A percentile compares a stretch with the other conserved stretches of the same genome.
phyloP scores from a whole-genome alignment of 2,113 vertebrate genomes.

The Channa argus region DNA sequence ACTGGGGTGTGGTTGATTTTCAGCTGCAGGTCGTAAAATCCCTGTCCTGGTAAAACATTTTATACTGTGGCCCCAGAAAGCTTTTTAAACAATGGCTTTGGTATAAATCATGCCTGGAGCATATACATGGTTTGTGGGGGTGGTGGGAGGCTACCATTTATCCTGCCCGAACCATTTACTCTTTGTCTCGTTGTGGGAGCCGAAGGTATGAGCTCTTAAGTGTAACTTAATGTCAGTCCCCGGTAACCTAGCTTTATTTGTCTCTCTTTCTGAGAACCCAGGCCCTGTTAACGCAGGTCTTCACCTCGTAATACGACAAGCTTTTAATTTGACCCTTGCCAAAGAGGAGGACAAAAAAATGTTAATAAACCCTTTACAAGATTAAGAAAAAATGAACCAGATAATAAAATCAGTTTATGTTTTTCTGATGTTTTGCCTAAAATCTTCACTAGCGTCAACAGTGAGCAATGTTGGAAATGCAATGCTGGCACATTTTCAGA shows the following conservation, averaged over 20 bases:
- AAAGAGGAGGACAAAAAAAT: conserved; percentile 8
- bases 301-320: conserved; percentile 32
- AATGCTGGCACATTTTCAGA: too few relatives aligned
- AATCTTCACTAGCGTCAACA: too few relatives aligned
- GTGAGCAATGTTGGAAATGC: too few relatives aligned
- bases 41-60: conserved; percentile 80
- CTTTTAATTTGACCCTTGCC: conserved; percentile 45
- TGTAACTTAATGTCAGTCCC: conserved; percentile 46
- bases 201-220: conserved; percentile 31
- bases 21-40: conserved; percentile 76
- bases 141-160: conserved; percentile 64
- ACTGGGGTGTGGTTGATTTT: conserved; percentile 65
- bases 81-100: conserved; percentile 73
- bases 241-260: conserved; percentile 60
- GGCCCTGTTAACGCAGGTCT: conserved; percentile 50
- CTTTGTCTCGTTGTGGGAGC: conserved; percentile 57
- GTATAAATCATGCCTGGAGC: conserved; percentile 75
- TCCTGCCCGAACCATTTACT: conserved; percentile 53
- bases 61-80: conserved; percentile 68
- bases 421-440: too few relatives aligned
- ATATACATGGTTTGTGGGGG: conserved; percentile 44
- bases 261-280: conserved; percentile 32
- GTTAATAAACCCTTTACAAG: too few relatives aligned
- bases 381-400: too few relatives aligned
- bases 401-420: too few relatives aligned